Evolutionary conservation across 1,140 invertebrate species (phyloP).

Genomic region (Zophobas atratus): DNA sequence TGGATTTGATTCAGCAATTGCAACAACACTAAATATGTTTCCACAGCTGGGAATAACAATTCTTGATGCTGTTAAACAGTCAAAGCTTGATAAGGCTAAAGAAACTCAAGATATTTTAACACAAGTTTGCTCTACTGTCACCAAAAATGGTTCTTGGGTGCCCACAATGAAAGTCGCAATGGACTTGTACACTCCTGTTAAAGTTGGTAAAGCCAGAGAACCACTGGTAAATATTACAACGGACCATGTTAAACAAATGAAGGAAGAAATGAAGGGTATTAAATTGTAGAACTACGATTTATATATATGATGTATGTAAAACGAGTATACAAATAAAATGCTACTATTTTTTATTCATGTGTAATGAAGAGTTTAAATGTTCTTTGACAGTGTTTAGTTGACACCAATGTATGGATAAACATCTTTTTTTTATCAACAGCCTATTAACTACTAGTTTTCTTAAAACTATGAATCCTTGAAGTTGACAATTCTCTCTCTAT

Average conservation of each 20-base stretch:
- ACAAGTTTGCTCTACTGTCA: slow-evolving; percentile 65
- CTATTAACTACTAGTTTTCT: too few species aligned
- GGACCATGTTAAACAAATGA: slow-evolving; percentile 58
- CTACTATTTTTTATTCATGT: too few species aligned
- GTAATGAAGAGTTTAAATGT: too few species aligned
- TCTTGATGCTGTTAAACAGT: slow-evolving; percentile 64
- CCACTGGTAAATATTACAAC: slow-evolving; percentile 69
- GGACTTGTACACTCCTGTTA: slow-evolving; percentile 73
- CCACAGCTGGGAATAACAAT: slow-evolving; percentile 69
- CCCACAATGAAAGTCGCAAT: slow-evolving; percentile 80
- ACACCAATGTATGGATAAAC: too few species aligned
- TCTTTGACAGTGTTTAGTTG: background rate
- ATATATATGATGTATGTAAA: slow-evolving; percentile 6
- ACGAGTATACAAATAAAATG: background rate
- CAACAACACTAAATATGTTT: slow-evolving; percentile 76
- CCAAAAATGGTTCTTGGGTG: slow-evolving; percentile 74
- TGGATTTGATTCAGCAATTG: slow-evolving; percentile 80
- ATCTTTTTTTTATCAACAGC: background rate
- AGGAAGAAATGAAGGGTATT: slow-evolving; percentile 23
- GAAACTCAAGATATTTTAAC: slow-evolving; percentile 69
- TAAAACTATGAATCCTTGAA: too few species aligned
- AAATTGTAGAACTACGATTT: background rate
- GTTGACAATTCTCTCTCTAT: too few species aligned
- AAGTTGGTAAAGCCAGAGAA: slow-evolving; percentile 73
- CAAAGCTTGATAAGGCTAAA: slow-evolving; percentile 64